Evolutionary conservation across 2,888 invertebrate species (phyloP), one percentile per base, ranked within the genome.

Genomic region (Megastigmus dorsalis): DNA sequence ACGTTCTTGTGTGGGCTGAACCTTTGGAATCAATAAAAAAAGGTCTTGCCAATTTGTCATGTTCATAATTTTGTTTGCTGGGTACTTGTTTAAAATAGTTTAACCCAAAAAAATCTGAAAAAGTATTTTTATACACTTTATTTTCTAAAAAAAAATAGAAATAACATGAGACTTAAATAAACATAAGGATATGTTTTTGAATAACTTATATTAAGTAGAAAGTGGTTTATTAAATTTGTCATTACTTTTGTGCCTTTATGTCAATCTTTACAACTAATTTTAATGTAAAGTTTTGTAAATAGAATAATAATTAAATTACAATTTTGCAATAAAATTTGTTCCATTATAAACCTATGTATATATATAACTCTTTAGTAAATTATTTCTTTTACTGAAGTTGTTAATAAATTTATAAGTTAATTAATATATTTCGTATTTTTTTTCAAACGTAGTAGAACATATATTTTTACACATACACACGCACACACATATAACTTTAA

Each of bases 1-100:
- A 77, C 77, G 74, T 79, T 80, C 79, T 80, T 77, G 75, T 76
- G 80, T 77, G 76, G 79, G 78, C 77, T 79, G 74, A 75, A 67
- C 80, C 78, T 79, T 81, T 68, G 66, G n/a, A 80, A 75, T 57
- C 30, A 67, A 68, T 57, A 62, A 79, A 77, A 78, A 78, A 77
- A 77, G 75, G 74, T 79, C 76, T 81, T 80, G 79, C 79, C 80
- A 79, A 79, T 77, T 76, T 65, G 45, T 75, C 63, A 76, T 60
- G 54, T 73, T 76, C 65, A 73, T 65, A n/a, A 69, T 65, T 76
- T 76, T 73, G 69, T 73, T 76, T 73, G 69, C 72, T 73, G 69
- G 73, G 76, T 73, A 76, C 73, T 76, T 73, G 76, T 73, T 73
- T 70, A 76, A 74, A 74, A 76, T 74, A 71, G 74, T 70, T 76